Evolutionary conservation across 2,888 invertebrate species (phyloP).

Genomic region (Tachina lurida): DNA sequence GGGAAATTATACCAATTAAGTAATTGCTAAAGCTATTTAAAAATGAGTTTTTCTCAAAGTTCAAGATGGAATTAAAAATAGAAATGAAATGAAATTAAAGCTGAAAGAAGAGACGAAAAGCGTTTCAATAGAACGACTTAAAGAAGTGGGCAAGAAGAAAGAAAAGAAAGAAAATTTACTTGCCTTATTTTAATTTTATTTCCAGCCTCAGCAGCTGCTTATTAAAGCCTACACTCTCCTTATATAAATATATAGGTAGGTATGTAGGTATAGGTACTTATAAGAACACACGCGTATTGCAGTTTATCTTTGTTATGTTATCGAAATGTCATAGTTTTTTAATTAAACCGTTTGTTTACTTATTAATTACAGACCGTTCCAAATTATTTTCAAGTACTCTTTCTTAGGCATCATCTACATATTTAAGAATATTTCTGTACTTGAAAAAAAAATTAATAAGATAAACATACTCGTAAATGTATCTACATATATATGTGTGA

Average conservation of each 20-base stretch:
- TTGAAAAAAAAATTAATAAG: too few species aligned
- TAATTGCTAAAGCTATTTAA: constrained; percentile 75
- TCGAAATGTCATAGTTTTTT: constrained; percentile 29
- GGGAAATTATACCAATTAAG: constrained; percentile 77
- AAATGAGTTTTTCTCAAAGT: constrained; percentile 51
- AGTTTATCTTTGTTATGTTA: background rate
- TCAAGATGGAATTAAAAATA: constrained; percentile 45
- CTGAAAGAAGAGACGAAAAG: constrained; percentile 27
- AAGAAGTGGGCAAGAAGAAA: constrained; percentile 11
- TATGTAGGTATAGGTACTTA: background rate
- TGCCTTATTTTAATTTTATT: constrained; percentile 7
- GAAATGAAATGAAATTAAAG: constrained; percentile 19
- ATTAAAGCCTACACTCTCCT: constrained; percentile 17
- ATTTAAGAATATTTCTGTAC: constrained; percentile 26
- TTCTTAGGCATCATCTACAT: constrained; percentile 27
- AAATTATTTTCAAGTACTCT: constrained; percentile 28
- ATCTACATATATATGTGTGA: background rate
- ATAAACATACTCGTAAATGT: too few species aligned
- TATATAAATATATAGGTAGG: background rate
- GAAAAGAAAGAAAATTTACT: background rate
- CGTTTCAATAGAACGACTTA: constrained; percentile 7
- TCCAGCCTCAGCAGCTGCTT: constrained; percentile 36
- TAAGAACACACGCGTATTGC: background rate
- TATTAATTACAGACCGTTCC: constrained; percentile 8
- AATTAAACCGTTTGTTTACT: constrained; percentile 34